These are phyloP conservation scores for Dasypogon diadema DNA, from an alignment of 2,888 invertebrate species.

Conservation along the genomic window DNA sequence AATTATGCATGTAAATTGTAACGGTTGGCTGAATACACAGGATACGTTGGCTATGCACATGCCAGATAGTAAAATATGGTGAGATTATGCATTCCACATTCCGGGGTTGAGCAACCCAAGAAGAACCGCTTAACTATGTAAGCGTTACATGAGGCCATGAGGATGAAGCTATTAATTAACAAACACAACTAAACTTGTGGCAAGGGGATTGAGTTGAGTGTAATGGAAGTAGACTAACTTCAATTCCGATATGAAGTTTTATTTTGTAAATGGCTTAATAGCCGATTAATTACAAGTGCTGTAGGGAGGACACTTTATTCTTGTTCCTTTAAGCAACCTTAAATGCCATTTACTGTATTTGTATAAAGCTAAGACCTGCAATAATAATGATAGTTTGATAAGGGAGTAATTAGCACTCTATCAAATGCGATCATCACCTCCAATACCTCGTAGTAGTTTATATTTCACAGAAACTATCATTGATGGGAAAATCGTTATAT, in stretches of 20 bases:
- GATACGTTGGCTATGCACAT: constrained; percentile 27
- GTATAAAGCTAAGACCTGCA: too few species aligned
- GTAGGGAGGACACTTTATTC: too few species aligned
- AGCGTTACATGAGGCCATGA: background rate
- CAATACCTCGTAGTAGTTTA: too few species aligned
- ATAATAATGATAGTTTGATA: too few species aligned
- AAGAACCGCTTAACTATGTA: background rate
- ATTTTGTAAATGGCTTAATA: background rate
- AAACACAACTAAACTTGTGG: constrained; percentile 17
- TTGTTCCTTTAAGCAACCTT: too few species aligned
- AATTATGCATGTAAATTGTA: constrained; percentile 38
- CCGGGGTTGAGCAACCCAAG: constrained; percentile 14
- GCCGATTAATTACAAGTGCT: background rate
- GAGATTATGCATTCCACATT: constrained; percentile 30
- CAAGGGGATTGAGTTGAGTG: background rate
- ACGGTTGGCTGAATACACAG: constrained; percentile 6
- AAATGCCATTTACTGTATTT: too few species aligned
- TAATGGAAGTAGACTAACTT: background rate
- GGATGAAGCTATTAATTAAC: constrained; percentile 36
- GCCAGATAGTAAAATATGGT: constrained; percentile 23
- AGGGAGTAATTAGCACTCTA: too few species aligned
- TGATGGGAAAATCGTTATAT: too few species aligned
- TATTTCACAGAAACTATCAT: too few species aligned
- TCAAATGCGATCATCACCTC: too few species aligned
- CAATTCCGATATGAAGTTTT: background rate